A percentile compares a stretch with the other conserved stretches of the same genome.
Conservation (phyloP, 2,113 vertebrate species). For the Atherinomorus stipes region DNA sequence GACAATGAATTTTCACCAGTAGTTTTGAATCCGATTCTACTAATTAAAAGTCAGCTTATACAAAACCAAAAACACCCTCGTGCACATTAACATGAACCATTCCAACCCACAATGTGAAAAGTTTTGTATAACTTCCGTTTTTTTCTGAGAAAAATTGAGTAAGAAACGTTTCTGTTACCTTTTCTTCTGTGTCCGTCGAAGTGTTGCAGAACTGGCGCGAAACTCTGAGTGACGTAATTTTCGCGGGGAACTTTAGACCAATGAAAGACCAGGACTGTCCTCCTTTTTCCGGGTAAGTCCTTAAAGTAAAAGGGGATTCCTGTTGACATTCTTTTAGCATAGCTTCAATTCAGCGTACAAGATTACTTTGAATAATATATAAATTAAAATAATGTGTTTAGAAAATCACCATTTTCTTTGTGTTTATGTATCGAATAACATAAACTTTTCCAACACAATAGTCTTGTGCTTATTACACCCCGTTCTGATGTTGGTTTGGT, state of each 20-base stretch:
- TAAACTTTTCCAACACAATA: too few species aligned
- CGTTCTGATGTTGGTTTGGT: constrained; percentile 41
- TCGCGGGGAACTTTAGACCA: constrained; percentile 82
- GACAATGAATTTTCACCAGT: constrained; percentile 39
- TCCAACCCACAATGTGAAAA: accelerated
- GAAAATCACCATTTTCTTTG: too few species aligned
- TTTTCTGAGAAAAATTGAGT: accelerated
- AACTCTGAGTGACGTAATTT: constrained; percentile 78
- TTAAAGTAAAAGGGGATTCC: background rate
- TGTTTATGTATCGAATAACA: too few species aligned
- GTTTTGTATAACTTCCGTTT: accelerated
- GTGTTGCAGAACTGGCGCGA: constrained; percentile 77
- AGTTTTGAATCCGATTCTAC: background rate
- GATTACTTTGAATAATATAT: accelerated
- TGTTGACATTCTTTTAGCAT: accelerated
- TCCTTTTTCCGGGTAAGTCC: constrained; percentile 18
- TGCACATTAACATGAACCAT: background rate
- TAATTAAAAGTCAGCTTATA: background rate
- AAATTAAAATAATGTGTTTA: too few species aligned
- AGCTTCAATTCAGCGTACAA: accelerated
- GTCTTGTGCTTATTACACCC: accelerated
- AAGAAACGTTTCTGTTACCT: constrained; percentile 52
- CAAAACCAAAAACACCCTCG: background rate
- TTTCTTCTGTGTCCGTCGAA: background rate
- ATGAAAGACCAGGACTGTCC: constrained; percentile 15